Base-by-base conservation (phyloP, 2,888 invertebrate genomes). In the Mimachlamys varia region DNA sequence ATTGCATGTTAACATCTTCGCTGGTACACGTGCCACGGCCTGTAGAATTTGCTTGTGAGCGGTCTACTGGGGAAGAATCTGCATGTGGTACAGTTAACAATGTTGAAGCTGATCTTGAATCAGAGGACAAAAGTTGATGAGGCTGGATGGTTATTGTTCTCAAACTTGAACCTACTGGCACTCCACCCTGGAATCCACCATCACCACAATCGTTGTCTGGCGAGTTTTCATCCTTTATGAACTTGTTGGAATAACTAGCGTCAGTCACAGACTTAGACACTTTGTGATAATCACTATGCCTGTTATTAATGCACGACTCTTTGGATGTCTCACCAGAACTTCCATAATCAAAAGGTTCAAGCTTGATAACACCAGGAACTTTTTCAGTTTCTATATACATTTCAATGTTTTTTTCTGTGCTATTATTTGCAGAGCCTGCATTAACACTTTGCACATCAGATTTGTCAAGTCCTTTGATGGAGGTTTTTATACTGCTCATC, bases 261-360 rank as follows among this genome's bases (percentile, higher is more conserved):
- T 76, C 33, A 27, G 76, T 58, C 2, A 58, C 19, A 58, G 15
- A 19, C 3, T 17, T 62, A 10, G 62, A 62, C 22, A n/a, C 13
- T 33, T 76, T 33, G 33, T 2, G 33, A 22, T 58, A 58, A 58
- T n/a, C n/a, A 10, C 10, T 33, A 12, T 5, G 27, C 12, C 76
- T 76, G 13, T 76, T 27, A 76, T 33, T 33, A 27, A 13, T 76
- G 33, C 76, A 76, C 0, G 76, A 76, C 22, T 76, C 76, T 27
- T 33, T 76, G 10, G 76, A 33, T 33, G 76, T 27, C 76, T 76
- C 76, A 7, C 33, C 76, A 33, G 27, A 76, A 76, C 33, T 76
- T 76, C 33, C 76, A 76, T 76, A 76, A 76, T 76, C 76, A 76
- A 76, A 76, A 76, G 76, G 76, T 76, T 76, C 76, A 7, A 76